Conservation (phyloP, 92 coral and sea anemone genomes). For the Porites lobata region DNA sequence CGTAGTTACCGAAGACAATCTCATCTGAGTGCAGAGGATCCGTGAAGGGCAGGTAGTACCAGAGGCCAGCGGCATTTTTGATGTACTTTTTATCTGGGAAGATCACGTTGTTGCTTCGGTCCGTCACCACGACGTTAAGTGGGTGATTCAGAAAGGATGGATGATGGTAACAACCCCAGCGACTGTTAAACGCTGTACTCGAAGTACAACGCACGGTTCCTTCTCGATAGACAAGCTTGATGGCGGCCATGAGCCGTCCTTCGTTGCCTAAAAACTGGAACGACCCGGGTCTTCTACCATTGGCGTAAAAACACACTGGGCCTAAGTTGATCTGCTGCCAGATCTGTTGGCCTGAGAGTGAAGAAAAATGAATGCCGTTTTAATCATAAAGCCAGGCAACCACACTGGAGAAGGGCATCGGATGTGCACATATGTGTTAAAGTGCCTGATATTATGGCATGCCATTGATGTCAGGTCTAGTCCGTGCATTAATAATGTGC, state of each 20-base stretch:
- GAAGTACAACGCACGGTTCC: constrained; percentile 60
- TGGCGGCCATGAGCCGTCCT: constrained; percentile 55
- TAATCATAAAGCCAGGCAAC: background rate
- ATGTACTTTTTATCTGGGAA: constrained; percentile 64
- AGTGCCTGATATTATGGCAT: background rate
- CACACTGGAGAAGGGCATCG: background rate
- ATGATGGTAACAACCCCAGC: constrained; percentile 75
- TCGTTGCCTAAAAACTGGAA: constrained; percentile 14
- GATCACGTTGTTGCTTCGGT: constrained; percentile 52
- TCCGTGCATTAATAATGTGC: background rate
- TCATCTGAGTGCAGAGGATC: constrained; percentile 73
- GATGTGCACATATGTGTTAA: background rate
- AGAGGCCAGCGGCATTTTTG: constrained; percentile 65
- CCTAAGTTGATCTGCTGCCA: constrained; percentile 66
- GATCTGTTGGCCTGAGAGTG: constrained; percentile 36
- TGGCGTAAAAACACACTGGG: constrained; percentile 70
- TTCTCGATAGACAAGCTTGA: constrained; percentile 61
- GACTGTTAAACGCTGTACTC: constrained; percentile 52
- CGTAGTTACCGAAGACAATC: constrained; percentile 75
- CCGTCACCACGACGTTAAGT: constrained; percentile 79
- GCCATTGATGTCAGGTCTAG: no score
- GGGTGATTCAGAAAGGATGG: constrained; percentile 32
- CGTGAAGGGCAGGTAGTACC: constrained; percentile 80
- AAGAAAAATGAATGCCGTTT: constrained; percentile 19
- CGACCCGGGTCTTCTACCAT: constrained; percentile 55